A percentile compares a stretch with the other conserved stretches of the same genome.
Conservation (phyloP, 2,797 vertebrate species). For the Pachyuromys duprasi region DNA sequence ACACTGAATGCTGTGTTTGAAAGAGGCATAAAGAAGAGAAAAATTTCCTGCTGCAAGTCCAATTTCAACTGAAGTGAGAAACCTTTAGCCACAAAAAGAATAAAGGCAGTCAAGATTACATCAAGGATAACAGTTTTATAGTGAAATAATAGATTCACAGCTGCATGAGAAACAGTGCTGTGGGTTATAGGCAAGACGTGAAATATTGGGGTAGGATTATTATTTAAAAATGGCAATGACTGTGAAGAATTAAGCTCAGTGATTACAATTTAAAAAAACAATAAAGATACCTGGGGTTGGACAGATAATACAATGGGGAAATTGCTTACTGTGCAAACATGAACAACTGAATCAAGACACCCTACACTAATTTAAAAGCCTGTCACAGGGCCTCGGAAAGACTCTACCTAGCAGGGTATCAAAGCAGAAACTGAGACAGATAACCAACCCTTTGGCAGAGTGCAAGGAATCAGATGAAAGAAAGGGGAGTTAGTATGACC, state of each 20-base stretch:
- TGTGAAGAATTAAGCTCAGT: no score
- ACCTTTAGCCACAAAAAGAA: no score
- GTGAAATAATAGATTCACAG: not conserved
- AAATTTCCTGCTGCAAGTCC: accelerated
- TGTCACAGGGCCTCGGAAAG: no score
- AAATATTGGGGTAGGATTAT: not conserved
- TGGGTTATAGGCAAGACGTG: not conserved
- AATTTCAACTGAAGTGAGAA: not conserved
- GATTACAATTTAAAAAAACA: not conserved
- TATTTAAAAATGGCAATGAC: accelerated
- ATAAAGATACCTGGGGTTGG: accelerated
- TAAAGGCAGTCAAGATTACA: not conserved
- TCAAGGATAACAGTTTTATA: not conserved
- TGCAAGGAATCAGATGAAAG: no score
- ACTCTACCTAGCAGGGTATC: no score
- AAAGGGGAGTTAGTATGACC: no score
- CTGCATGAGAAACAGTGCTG: not conserved
- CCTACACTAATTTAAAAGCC: not conserved
- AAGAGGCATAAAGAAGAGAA: not conserved
- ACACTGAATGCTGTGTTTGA: not conserved
- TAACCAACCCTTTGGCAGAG: no score
- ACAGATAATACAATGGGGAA: not conserved
- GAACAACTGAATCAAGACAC: not conserved
- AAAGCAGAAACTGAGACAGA: no score
- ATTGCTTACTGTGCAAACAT: not conserved